Base-by-base conservation (phyloP, 2,888 invertebrate genomes). In the Mesochorus sp. region DNA sequence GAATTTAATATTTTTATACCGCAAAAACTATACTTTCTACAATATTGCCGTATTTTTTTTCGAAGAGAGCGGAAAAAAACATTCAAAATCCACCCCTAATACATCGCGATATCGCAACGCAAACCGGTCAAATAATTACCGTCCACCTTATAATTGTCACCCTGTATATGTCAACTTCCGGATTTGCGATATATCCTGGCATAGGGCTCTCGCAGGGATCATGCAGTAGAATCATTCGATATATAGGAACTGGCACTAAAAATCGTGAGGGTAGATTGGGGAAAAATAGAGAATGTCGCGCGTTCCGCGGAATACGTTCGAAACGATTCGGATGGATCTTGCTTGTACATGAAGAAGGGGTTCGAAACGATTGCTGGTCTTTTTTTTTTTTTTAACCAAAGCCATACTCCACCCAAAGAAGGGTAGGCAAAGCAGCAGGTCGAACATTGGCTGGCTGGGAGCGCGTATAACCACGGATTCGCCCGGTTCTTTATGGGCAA, bases 401-500 rank as follows among this genome's bases (percentile, higher is more conserved):
- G 72, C 68, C 62, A 68, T 55, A 19, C 47, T 70, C 59, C 39
- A 24, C 12, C 51, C 34, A 74, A 79, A 77, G 80, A 82, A 71
- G 81, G 81, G 80, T 80, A 81, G 76, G 78, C 79, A 70, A 59
- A 81, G 76, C 73, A 80, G 74, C 70, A 78, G 83, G 80, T 84
- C 85, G 86, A 87, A 84, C 84, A 84, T 55, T 82, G 84, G 51
- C 57, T 66, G 59, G 64, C 70, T 70, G 47, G 28, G 66, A 51
- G 53, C 85, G 86, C 87, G 88, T 90, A 90, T 89, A 91, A 90
- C 90, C 90, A 88, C 89, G 89, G 88, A 89, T 90, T 89, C 73
- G 85, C 85, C 82, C 87, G 87, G 87, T 90, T 88, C 90, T 91
- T 91, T 91, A 91, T 91, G 89, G 91, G 87, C 90, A 91, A 91